Percentiles rank a stretch among this genome's conserved stretches.
phyloP scores from a whole-genome alignment of 92 coral and sea anemone genomes.

The Blastomussa wellsi region DNA sequence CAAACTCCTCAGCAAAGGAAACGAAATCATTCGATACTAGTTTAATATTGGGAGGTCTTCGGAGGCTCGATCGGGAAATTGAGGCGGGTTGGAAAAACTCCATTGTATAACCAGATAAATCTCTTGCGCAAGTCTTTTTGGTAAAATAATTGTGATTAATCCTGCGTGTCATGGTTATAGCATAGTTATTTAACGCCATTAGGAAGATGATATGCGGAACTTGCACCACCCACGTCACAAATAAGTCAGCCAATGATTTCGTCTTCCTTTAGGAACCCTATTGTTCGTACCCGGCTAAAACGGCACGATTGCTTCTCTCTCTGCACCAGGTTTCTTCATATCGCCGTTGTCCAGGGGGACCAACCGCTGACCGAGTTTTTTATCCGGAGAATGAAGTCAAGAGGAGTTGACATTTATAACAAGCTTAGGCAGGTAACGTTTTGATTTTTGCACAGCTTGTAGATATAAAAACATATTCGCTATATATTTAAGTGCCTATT shows the following conservation, averaged over 20 bases:
- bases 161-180: background rate
- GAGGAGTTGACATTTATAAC: constrained; percentile 77
- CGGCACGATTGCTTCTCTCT: background rate
- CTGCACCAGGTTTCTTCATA: constrained; percentile 69
- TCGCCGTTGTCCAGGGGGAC: constrained; percentile 87
- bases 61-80: too few relatives aligned
- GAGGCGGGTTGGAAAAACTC: too few relatives aligned
- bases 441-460: background rate
- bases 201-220: background rate
- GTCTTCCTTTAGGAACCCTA: constrained; percentile 6
- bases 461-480: constrained; percentile 18
- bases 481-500: background rate
- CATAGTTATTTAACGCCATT: background rate
- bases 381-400: constrained; percentile 67
- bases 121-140: too few relatives aligned
- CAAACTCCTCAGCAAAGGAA: too few relatives aligned
- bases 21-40: too few relatives aligned
- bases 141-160: background rate
- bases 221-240: background rate
- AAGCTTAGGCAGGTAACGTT: constrained; percentile 78
- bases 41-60: too few relatives aligned
- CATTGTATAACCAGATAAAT: too few relatives aligned
- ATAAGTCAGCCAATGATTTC: background rate
- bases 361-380: constrained; percentile 60
- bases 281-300: background rate